Evolutionary conservation across 2,888 invertebrate species (phyloP), one percentile per base, ranked within the genome.

Genomic region (Selenia dentaria): DNA sequence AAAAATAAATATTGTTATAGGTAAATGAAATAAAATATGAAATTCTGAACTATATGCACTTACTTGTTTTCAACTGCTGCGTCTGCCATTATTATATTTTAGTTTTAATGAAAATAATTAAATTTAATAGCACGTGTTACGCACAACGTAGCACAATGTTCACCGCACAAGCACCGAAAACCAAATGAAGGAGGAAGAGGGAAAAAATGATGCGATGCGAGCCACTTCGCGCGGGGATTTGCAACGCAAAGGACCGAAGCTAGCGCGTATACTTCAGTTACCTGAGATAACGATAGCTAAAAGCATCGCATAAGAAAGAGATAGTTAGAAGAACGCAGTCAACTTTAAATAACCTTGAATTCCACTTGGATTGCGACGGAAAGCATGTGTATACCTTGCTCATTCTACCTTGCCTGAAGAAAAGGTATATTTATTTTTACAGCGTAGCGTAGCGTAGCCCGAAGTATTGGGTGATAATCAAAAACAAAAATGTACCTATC

Each of bases 21-120:
- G 14, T 29, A 51, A 45, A 61, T 57, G n/a, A n/a, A n/a, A n/a
- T n/a, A n/a, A 42, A 64, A 48, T 69, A 55, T 57, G 45, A 72
- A 67, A 56, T 18, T 1, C 4, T 5, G 1, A 49, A 48, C 27
- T 35, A 58, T 12, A 55, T 60, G 54, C 72, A 93, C 94, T 94
- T 92, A 94, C 94, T 92, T 93, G 78, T 92, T 92, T 77, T 93
- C 92, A 57, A 92, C 88, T 69, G 94, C 94, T 83, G 94, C 93
- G 84, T 94, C 94, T 84, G 94, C 93, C 94, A 94, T 94, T 87
- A 67, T 92, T 70, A 67, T 79, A 61, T 64, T 67, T 67, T 60
- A 51, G 52, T 64, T 74, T 70, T 70, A 73, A 70, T 71, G 61
- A 62, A 57, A 54, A 55, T 51, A 57, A 67, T 65, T 70, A 63